Base-by-base conservation (phyloP, 1,140 invertebrate genomes). In the Philotrypesis tridentata region DNA sequence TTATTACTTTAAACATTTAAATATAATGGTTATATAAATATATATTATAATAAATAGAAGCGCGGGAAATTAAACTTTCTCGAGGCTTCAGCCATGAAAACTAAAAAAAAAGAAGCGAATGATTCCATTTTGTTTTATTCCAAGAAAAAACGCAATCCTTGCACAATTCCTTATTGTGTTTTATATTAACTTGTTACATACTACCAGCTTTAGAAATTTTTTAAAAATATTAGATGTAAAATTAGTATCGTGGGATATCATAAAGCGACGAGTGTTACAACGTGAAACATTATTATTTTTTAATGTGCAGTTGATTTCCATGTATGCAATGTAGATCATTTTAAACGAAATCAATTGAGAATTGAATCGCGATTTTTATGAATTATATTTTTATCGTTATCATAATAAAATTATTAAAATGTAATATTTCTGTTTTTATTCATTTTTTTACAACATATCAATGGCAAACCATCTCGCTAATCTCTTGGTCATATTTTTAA, bases 21-120 rank as follows among this genome's bases (percentile, higher is more conserved):
- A 87, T 89, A 89, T 89, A 89, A 88, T 89, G 85, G 88, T 89
- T 88, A 88, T 89, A 87, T 88, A 40, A 2, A 75, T 33, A 65
- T 70, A 74, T 80, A 74, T 74, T 80, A 63, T 82, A 77, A 77
- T 82, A 77, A 82, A 77, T 68, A 12, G 21, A 76, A 21, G 72
- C 48, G 25, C 14, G 55, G 72, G 48, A 23, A 8, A 43, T 63
- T 14, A 14, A 33, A 1, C 0, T 65, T 31, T 73, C 21, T 79
- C 37, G 25, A 0, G 27, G 31, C 33, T 31, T 79, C 71, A 31
- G 23, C 12, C n/a, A 74, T 71, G 11, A 82, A 55, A 65, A 65
- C 3, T 65, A 78, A 75, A 37, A 77, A 72, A 70, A 17, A 68
- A 70, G 0, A 33, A 21, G 68, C 11, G n/a, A 71, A 71, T n/a